These are phyloP conservation scores for Caenorhabditis virilis DNA, from an alignment of 2,888 invertebrate genomes.

Conservation along the genomic window DNA sequence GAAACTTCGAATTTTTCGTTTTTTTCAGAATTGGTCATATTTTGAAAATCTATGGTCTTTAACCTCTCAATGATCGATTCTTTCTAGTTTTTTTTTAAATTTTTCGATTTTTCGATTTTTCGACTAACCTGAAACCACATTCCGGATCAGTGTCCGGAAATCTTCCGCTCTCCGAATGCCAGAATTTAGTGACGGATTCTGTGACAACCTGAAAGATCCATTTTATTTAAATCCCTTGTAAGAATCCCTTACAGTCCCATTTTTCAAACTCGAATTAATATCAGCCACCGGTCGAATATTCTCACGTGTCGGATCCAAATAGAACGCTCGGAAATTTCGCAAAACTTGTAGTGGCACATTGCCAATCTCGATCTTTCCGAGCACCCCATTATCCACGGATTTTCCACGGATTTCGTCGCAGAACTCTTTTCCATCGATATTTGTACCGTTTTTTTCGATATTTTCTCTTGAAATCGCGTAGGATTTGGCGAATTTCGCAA, in stretches of 20 bases:
- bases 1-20: neutral
- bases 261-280: constrained; percentile 24
- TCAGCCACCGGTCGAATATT: constrained; percentile 17
- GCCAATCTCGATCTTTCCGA: neutral
- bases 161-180: constrained; percentile 41
- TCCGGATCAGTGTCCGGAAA: constrained; percentile 42
- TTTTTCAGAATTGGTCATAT: neutral
- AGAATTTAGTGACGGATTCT: constrained; percentile 24
- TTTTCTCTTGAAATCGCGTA: constrained; percentile 1
- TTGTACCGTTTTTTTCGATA: too few relatives aligned
- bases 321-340: constrained; percentile 44
- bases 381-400: neutral
- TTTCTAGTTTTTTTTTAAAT: too few relatives aligned
- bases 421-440: constrained; percentile 14
- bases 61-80: too few relatives aligned
- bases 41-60: too few relatives aligned
- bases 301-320: constrained; percentile 22
- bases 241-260: too few relatives aligned
- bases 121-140: constrained; percentile 44
- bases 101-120: too few relatives aligned
- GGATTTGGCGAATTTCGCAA: constrained; percentile 12
- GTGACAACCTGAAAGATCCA: neutral
- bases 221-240: too few relatives aligned
- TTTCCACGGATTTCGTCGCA: constrained; percentile 12
- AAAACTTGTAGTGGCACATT: too few relatives aligned